Conservation (phyloP, 2,888 invertebrate species). For the Leptothorax acervorum region DNA sequence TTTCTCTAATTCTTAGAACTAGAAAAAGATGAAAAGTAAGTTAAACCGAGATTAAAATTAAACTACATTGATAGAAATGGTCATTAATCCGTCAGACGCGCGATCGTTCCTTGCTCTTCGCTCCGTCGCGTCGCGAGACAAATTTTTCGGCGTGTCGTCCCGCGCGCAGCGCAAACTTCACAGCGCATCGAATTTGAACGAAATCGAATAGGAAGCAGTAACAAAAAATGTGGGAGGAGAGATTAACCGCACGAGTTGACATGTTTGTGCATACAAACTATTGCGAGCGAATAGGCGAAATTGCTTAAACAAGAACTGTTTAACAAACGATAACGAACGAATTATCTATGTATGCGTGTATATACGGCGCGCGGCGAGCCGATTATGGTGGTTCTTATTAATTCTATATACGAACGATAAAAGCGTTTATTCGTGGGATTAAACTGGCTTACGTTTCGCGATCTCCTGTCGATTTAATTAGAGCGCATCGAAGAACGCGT, state of each 20-base stretch:
- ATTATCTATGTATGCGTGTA: background rate
- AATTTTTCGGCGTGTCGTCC: background rate
- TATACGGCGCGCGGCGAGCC: background rate
- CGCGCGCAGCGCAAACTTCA: background rate
- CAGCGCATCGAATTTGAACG: background rate
- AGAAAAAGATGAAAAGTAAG: too few relatives aligned
- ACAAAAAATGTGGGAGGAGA: background rate
- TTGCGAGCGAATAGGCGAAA: background rate
- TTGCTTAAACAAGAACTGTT: background rate
- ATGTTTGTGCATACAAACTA: background rate
- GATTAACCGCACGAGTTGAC: too few relatives aligned
- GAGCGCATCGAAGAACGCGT: background rate
- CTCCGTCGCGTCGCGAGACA: background rate
- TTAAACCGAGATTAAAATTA: too few relatives aligned
- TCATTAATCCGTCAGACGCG: background rate
- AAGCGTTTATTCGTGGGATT: background rate
- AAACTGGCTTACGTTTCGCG: background rate
- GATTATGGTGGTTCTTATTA: background rate
- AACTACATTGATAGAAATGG: too few relatives aligned
- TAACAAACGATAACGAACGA: background rate
- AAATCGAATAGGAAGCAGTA: background rate
- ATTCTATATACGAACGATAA: background rate
- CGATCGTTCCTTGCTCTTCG: background rate
- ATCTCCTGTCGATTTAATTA: slow-evolving; percentile 5
- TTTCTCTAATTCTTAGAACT: too few relatives aligned